Conservation (phyloP, 2,797 vertebrate genomes). For the Acridotheres tristis region DNA sequence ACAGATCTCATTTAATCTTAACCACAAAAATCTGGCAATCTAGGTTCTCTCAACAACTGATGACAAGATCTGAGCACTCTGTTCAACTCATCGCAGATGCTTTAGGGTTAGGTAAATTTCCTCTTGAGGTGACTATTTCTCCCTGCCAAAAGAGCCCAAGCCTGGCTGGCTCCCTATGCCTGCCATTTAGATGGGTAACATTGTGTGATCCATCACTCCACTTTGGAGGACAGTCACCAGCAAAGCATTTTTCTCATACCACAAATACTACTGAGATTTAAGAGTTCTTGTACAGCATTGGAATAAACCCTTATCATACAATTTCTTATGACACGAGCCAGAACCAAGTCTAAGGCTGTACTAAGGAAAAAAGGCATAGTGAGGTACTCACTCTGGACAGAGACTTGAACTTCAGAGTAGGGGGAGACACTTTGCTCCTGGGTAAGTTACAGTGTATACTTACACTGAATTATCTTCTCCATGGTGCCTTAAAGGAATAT, state of each 20-base stretch:
- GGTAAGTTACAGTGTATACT: background rate
- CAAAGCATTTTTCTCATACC: background rate
- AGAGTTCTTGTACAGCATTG: background rate
- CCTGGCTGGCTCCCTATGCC: background rate
- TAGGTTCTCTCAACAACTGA: background rate
- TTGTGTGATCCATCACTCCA: background rate
- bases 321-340: background rate
- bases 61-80: background rate
- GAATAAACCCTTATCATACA: background rate
- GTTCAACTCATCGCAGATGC: background rate
- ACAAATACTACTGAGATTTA: background rate
- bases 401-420: background rate
- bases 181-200: background rate
- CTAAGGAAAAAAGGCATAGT: background rate
- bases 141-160: background rate
- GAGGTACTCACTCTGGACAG: background rate
- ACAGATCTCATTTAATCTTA: background rate
- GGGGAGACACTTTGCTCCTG: background rate
- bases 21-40: background rate
- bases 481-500: background rate
- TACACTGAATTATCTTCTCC: background rate
- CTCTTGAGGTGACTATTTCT: background rate
- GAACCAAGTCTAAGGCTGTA: background rate
- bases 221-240: background rate
- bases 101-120: background rate